Evolutionary conservation across 2,113 vertebrate genomes (phyloP).

Genomic region (Aythya baeri): DNA sequence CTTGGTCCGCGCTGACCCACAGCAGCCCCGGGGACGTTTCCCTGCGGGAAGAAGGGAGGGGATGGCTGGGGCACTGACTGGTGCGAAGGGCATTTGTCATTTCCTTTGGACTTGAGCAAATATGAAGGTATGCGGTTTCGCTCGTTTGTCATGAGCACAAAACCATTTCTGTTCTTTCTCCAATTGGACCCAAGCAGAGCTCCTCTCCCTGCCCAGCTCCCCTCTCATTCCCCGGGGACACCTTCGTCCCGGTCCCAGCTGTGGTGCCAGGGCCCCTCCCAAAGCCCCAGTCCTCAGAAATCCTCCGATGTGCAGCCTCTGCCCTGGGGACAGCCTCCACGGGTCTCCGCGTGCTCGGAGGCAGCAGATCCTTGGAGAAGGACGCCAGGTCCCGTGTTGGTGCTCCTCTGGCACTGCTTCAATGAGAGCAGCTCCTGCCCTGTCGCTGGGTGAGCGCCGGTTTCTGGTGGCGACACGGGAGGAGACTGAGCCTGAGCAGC

Average conservation of each 20-base stretch:
- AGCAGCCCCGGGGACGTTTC: background rate
- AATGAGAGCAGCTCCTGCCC: background rate
- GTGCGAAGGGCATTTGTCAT: background rate
- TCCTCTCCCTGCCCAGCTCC: background rate
- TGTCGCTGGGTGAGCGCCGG: background rate
- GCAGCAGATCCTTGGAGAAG: background rate
- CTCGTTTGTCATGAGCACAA: background rate
- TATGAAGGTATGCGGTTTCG: rapidly evolving
- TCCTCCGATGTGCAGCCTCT: background rate
- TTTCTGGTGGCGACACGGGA: background rate
- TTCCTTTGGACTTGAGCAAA: background rate
- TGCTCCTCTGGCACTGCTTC: background rate
- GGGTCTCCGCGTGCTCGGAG: rapidly evolving
- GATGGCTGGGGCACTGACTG: background rate
- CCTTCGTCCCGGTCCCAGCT: background rate
- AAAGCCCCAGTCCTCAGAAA: rapidly evolving
- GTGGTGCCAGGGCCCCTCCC: background rate
- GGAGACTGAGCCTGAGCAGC: background rate
- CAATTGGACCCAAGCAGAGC: background rate
- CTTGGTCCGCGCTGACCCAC: rapidly evolving
- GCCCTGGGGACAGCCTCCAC: rapidly evolving
- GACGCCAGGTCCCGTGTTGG: rapidly evolving
- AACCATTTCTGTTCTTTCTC: background rate
- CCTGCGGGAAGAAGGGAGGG: background rate
- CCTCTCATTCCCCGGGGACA: background rate